A percentile compares a stretch with the other conserved stretches of the same genome.
These are phyloP conservation scores for Leptinotarsa juncta DNA, from an alignment of 2,888 invertebrate genomes.

Conservation along the genomic window DNA sequence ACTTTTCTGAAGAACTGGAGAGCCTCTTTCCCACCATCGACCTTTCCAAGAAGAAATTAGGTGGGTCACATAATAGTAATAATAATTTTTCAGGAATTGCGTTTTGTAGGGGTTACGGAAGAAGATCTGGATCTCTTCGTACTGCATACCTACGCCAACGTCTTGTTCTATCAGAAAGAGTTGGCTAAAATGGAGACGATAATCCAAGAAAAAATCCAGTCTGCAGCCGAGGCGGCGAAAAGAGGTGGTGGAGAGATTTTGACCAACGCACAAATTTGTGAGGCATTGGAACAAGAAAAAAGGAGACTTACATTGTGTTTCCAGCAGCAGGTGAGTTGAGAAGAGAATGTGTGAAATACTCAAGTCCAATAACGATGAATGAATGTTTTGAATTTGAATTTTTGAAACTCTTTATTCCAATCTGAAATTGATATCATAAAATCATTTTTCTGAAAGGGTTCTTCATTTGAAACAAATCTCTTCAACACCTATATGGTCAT, in stretches of 20 bases:
- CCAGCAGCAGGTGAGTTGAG: slow-evolving; percentile 73
- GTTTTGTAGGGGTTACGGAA: slow-evolving; percentile 51
- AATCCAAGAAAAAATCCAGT: slow-evolving; percentile 72
- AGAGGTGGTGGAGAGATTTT: slow-evolving; percentile 67
- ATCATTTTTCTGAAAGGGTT: no score
- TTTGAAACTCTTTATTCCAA: no score
- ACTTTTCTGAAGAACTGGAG: slow-evolving; percentile 74
- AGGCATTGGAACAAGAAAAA: slow-evolving; percentile 77
- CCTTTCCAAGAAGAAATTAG: slow-evolving; percentile 73
- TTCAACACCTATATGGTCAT: no score
- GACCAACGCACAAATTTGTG: slow-evolving; percentile 72
- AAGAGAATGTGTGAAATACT: no score
- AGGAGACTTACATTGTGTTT: slow-evolving; percentile 76
- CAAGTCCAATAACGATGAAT: no score
- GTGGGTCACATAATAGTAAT: slow-evolving; percentile 49
- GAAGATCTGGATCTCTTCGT: slow-evolving; percentile 77
- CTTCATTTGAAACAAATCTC: no score
- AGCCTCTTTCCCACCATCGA: slow-evolving; percentile 80
- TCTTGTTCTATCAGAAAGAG: slow-evolving; percentile 82
- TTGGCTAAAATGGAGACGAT: slow-evolving; percentile 77
- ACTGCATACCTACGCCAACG: slow-evolving; percentile 81
- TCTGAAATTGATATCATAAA: no score
- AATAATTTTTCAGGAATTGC: no score
- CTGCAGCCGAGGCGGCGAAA: slow-evolving; percentile 72
- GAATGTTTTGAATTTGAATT: no score